Evolutionary conservation across 2,888 invertebrate species (phyloP).

Genomic region (Cylloceria caligata): DNA sequence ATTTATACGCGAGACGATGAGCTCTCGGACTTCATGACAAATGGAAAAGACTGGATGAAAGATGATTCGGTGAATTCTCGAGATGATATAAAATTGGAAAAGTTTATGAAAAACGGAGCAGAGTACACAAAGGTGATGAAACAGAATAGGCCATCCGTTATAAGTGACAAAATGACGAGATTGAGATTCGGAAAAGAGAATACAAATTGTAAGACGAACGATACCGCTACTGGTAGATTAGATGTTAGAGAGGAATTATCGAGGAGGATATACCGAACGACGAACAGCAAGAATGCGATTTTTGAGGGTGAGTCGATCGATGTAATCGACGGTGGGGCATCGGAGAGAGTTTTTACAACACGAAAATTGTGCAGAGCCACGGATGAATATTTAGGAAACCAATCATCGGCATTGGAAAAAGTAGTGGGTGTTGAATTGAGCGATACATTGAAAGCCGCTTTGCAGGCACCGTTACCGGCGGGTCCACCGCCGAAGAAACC

Average conservation of each 20-base stretch:
- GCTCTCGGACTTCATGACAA: background rate
- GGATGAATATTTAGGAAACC: background rate
- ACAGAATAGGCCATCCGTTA: conserved; percentile 42
- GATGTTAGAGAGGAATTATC: conserved; percentile 70
- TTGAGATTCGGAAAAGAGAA: background rate
- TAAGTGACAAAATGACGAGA: conserved; percentile 24
- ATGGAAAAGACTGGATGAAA: background rate
- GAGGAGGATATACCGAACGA: conserved; percentile 56
- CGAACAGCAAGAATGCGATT: conserved; percentile 11
- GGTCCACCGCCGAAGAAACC: conserved; percentile 92
- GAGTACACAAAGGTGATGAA: conserved; percentile 72
- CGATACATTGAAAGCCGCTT: conserved; percentile 88
- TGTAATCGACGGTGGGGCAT: conserved; percentile 15
- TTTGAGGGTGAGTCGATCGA: background rate
- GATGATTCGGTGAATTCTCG: conserved; percentile 69
- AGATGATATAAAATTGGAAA: conserved; percentile 65
- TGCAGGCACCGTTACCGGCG: conserved; percentile 88
- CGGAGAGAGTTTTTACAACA: background rate
- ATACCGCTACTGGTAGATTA: conserved; percentile 32
- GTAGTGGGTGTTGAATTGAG: conserved; percentile 77
- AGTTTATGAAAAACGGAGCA: conserved; percentile 71
- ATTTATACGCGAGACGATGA: conserved; percentile 68
- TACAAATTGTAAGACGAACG: background rate
- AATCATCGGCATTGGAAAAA: conserved; percentile 34
- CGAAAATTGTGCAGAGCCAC: background rate